These are phyloP conservation scores for Tamandua tetradactyla DNA, from an alignment of 2,797 vertebrate genomes.

Conservation along the genomic window DNA sequence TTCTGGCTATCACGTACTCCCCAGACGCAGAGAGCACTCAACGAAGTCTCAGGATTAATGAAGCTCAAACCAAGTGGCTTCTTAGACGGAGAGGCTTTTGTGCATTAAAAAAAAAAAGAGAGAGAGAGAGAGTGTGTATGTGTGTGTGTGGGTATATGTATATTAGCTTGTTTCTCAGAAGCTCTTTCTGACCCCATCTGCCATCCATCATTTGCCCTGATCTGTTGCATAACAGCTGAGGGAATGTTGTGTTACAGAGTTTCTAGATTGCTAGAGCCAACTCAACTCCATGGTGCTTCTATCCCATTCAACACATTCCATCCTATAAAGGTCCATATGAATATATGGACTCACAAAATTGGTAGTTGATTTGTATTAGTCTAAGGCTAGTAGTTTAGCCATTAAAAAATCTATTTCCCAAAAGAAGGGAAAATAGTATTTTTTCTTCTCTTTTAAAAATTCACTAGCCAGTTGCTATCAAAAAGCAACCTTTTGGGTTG, in stretches of 20 bases:
- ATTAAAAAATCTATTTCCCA: slow-evolving; percentile 89
- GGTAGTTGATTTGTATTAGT: slow-evolving; percentile 87
- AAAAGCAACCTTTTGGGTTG: slow-evolving; percentile 87
- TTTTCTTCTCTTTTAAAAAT: slow-evolving; percentile 87
- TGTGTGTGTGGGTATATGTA: neutral
- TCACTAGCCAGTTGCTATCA: slow-evolving; percentile 86
- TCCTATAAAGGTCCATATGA: slow-evolving; percentile 83
- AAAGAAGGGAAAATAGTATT: slow-evolving; percentile 86
- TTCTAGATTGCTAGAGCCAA: slow-evolving; percentile 67
- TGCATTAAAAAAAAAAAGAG: slow-evolving; percentile 44
- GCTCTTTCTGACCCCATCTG: slow-evolving; percentile 64
- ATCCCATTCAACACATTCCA: slow-evolving; percentile 81
- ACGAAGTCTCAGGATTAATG: slow-evolving; percentile 41
- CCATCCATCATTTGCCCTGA: slow-evolving; percentile 70
- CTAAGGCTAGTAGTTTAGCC: slow-evolving; percentile 90
- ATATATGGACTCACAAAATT: slow-evolving; percentile 84
- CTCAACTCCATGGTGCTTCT: slow-evolving; percentile 80
- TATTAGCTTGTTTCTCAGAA: slow-evolving; percentile 65
- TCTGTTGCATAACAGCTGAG: slow-evolving; percentile 69
- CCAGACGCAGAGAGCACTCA: slow-evolving; percentile 52
- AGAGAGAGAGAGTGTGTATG: neutral
- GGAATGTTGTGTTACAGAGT: slow-evolving; percentile 53
- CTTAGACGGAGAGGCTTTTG: slow-evolving; percentile 42
- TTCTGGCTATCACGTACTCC: neutral
- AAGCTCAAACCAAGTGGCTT: slow-evolving; percentile 56